phyloP scores from a whole-genome alignment of 1,140 invertebrate species.

The Drosophila seguyi region DNA sequence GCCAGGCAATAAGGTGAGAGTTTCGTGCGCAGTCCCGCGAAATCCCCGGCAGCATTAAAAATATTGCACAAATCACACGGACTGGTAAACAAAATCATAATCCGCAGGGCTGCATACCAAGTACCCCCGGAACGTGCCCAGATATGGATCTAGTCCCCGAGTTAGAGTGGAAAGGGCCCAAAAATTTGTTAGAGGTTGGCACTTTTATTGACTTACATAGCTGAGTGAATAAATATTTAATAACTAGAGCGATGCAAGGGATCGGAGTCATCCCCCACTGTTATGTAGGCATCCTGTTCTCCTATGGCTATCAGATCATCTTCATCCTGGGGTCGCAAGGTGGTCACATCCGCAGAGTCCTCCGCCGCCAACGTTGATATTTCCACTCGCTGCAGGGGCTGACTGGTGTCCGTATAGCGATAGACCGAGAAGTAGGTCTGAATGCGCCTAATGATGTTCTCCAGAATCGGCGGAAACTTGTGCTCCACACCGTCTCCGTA shows the following conservation, averaged over 20 bases:
- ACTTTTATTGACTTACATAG: constrained; percentile 46
- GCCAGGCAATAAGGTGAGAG: neutral
- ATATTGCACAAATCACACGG: constrained; percentile 71
- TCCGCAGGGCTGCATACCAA: constrained; percentile 60
- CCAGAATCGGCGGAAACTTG: constrained; percentile 88
- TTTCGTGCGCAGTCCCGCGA: constrained; percentile 32
- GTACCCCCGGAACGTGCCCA: constrained; percentile 43
- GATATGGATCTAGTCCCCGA: constrained; percentile 19
- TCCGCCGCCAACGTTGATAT: neutral
- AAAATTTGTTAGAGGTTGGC: neutral
- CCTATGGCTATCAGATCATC: constrained; percentile 35
- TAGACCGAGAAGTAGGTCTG: constrained; percentile 88
- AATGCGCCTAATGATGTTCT: constrained; percentile 88
- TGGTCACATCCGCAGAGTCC: constrained; percentile 8
- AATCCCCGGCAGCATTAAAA: constrained; percentile 56
- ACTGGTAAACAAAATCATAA: constrained; percentile 51
- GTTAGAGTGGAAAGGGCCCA: neutral
- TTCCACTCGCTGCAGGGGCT: constrained; percentile 66
- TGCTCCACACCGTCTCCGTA: constrained; percentile 84
- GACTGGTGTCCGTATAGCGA: constrained; percentile 86
- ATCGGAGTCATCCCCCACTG: constrained; percentile 45
- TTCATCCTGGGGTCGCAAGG: neutral
- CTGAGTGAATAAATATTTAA: constrained; percentile 28
- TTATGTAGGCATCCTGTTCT: constrained; percentile 50
- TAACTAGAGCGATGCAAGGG: constrained; percentile 25